Base-by-base conservation (phyloP, 2,113 vertebrate species). In the Saguinus midas region DNA sequence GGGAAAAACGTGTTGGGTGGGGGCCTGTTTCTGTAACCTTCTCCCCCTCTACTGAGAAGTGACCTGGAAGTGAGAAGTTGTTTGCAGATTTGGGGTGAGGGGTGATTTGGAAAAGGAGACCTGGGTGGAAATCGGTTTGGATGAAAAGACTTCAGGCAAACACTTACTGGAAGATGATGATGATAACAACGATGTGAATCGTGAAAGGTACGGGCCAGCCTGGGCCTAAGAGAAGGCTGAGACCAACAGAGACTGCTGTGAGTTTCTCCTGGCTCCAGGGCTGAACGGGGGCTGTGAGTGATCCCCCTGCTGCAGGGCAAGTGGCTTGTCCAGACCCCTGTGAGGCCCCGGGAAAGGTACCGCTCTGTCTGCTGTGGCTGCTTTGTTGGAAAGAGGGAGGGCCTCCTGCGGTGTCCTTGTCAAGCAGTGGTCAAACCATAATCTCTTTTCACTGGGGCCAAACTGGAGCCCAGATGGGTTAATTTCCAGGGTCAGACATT, bases 361-460 rank as follows among this genome's bases (percentile, higher is more conserved):
- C 92, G 92, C 81, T 88, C 85, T 45, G 94, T 95, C 32, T 58
- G 37, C 79, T 8, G 94, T 96, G 32, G 95, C 91, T 21, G 52
- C 95, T 97, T 95, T 95, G 96, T 94, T 90, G 85, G 45, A 58
- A 85, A 96, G 87, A 89, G 87, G 91, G 93, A 55, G 96, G 85
- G 89, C 95, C 92, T 89, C 97, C 97, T 83, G 97, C 72, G 14
- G 97, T 58, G 96, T 75, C 91, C 96, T 95, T 98, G 98, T 96
- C 35, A 72, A 97, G 98, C 92, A 80, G 94, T 32, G 96, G 98
- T 97, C 98, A 97, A 95, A 97, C 87, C 94, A 70, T 97, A 95
- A 98, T 96, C 94, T 90, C 96, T 96, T 92, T 94, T 97, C 97
- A 96, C 96, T 87, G 94, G 94, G 97, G 98, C 97, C 98, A 92